Base-by-base conservation (phyloP, 2,797 vertebrate genomes). In the Acrossocheilus wenchowensis region DNA sequence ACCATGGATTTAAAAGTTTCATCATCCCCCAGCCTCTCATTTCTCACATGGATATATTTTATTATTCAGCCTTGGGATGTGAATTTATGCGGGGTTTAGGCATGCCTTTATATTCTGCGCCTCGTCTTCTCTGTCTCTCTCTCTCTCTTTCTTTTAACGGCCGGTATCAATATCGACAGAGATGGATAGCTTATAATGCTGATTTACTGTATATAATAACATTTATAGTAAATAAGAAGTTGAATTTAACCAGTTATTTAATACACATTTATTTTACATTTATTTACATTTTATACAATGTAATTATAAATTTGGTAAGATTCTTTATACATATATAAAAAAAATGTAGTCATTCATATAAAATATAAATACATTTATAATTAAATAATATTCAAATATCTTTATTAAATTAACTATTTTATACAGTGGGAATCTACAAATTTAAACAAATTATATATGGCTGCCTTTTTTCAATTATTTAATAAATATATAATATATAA, bases 31-130 rank as follows among this genome's bases (percentile, higher is more conserved):
- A 87, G 91, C 89, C 82, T 79, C 87, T 87, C 88, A 89, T 93
- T 93, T 93, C 90, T 94, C 92, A 91, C 88, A 87, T 6, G 45
- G 87, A 90, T 91, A 93, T 91, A 84, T 74, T 90, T 88, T 92
- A 91, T 94, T 94, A 93, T 93, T 95, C 91, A 93, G 91, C 94
- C 89, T 78, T 90, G 89, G 89, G 92, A 92, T 92, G 82, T 88
- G 91, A 93, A 92, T 94, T 91, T 92, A 92, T 94, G 90, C 92
- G 90, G 90, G 88, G 89, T 88, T 93, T 90, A 93, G 92, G 90
- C 92, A 89, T 41, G 62, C 88, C 86, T 91, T 92, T 92, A 93
- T 91, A 39, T 43, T 52, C 54, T 57, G 17, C 12, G 15, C 10
- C 71, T 19, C 75, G 2, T 81, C 43, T 69, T 64, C 62, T 78